Evolutionary conservation across 2,888 invertebrate species (phyloP).

Genomic region (Meteorus colon): DNA sequence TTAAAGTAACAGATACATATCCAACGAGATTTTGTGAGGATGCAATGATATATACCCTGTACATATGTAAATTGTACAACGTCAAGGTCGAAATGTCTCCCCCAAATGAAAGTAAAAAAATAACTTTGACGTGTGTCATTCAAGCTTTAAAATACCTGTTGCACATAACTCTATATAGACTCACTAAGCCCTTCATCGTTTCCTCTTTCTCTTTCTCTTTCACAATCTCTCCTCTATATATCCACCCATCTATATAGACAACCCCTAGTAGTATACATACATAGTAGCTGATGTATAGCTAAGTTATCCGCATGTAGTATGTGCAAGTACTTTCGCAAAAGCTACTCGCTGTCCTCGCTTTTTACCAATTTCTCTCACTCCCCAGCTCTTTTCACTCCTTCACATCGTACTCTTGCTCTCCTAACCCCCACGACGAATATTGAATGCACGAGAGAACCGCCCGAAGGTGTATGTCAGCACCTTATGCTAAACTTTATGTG

Average conservation of each 20-base stretch:
- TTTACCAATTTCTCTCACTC: neutral
- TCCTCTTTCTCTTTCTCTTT: conserved; percentile 35
- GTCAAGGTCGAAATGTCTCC: conserved; percentile 7
- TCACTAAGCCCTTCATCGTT: conserved; percentile 53
- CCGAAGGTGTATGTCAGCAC: conserved; percentile 48
- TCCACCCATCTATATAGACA: conserved; percentile 16
- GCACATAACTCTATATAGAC: conserved; percentile 57
- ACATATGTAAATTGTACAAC: neutral
- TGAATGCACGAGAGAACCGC: conserved; percentile 35
- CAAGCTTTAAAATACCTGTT: conserved; percentile 69
- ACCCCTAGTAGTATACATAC: neutral
- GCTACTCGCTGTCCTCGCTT: conserved; percentile 24
- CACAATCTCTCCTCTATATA: conserved; percentile 29
- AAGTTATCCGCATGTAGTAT: neutral
- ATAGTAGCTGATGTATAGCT: conserved; percentile 7
- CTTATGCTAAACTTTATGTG: conserved; percentile 66
- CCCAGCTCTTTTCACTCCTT: conserved; percentile 36
- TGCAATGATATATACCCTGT: too few species aligned
- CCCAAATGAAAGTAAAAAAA: conserved; percentile 59
- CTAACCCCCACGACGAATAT: conserved; percentile 26
- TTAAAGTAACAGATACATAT: too few species aligned
- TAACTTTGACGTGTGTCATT: conserved; percentile 65
- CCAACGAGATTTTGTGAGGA: too few species aligned
- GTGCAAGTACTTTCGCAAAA: conserved; percentile 25
- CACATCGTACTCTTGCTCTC: conserved; percentile 25